Conservation (phyloP, 2,797 vertebrate genomes). For the Threskiornis aethiopicus region DNA sequence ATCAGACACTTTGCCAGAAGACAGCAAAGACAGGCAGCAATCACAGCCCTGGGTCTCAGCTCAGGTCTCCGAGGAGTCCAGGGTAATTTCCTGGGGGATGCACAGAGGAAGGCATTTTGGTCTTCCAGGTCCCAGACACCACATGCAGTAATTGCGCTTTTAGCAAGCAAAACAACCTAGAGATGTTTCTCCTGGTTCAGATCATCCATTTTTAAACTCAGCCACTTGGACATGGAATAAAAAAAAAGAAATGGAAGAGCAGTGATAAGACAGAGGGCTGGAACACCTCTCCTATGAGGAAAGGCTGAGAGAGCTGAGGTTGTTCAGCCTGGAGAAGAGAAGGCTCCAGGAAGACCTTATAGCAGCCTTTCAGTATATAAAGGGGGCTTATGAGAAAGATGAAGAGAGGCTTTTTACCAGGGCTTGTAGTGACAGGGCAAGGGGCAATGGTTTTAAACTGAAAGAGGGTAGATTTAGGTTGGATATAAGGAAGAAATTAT, state of each 20-base stretch:
- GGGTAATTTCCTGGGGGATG: no score
- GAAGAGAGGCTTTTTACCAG: background rate
- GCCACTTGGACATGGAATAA: background rate
- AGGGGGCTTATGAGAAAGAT: background rate
- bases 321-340: background rate
- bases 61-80: background rate
- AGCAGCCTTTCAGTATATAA: fast-evolving
- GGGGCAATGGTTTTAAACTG: background rate
- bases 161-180: background rate
- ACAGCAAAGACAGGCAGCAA: background rate
- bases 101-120: background rate
- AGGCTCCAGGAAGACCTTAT: fast-evolving
- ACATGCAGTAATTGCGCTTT: background rate
- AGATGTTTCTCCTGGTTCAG: background rate
- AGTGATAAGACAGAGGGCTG: background rate
- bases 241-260: background rate
- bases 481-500: background rate
- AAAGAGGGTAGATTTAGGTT: background rate
- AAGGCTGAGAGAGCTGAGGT: background rate
- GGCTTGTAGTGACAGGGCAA: background rate
- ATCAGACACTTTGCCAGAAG: background rate
- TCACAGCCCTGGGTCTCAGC: background rate
- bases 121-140: background rate
- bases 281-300: background rate
- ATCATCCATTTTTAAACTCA: background rate